Percentiles rank a stretch among this genome's conserved stretches.
phyloP scores from a whole-genome alignment of 2,113 vertebrate genomes.

The Phrynosoma platyrhinos region DNA sequence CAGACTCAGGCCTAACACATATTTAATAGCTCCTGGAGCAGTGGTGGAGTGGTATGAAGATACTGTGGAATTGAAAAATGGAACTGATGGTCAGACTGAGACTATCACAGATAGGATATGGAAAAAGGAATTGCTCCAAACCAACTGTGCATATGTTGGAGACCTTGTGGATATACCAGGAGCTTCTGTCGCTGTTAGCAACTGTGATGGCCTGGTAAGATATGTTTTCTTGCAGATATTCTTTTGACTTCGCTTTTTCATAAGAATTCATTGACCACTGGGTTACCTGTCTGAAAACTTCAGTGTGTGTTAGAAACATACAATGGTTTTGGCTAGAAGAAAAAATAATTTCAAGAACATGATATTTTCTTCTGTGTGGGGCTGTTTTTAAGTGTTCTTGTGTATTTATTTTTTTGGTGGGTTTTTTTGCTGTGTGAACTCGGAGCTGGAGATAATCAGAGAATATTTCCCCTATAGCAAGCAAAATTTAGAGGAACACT shows the following conservation, averaged over 20 bases:
- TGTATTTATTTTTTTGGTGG: no score
- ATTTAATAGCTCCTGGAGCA: conserved; percentile 87
- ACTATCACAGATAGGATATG: conserved; percentile 70
- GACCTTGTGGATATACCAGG: conserved; percentile 91
- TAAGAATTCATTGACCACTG: rapidly evolving
- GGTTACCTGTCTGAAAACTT: rapidly evolving
- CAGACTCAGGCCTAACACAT: conserved; percentile 84
- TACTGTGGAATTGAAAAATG: conserved; percentile 51
- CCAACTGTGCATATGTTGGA: conserved; percentile 92
- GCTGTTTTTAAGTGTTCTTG: no score
- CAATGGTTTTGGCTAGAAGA: no score
- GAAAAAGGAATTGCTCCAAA: conserved; percentile 87
- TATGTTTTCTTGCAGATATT: neutral
- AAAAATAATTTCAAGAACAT: no score
- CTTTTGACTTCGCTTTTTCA: neutral
- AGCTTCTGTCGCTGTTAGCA: conserved; percentile 95
- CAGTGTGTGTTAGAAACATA: rapidly evolving
- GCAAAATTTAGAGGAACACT: no score
- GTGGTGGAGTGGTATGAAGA: conserved; percentile 91
- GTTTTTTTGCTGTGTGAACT: no score
- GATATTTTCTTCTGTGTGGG: no score
- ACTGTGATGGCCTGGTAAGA: conserved; percentile 98
- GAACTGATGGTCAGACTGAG: neutral
- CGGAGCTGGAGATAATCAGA: no score
- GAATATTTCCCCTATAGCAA: no score